Evolutionary conservation across 2,797 vertebrate species (phyloP).

Genomic region (Eleutherodactylus coqui): DNA sequence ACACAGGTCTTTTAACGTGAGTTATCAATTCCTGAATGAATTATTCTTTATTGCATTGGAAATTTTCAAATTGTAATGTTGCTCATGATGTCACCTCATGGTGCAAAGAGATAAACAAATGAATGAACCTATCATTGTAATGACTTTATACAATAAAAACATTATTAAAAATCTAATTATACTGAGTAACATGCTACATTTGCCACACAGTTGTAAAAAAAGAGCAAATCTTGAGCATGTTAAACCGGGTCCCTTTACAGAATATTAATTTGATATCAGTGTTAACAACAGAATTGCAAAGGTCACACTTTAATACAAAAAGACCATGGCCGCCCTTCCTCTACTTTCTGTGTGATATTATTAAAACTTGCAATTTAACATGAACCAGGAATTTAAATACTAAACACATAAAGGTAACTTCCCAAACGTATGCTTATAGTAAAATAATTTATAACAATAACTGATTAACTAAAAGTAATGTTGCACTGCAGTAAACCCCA

Average conservation of each 20-base stretch:
- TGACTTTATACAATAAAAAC: slow-evolving; percentile 4
- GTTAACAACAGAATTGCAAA: slow-evolving; percentile 56
- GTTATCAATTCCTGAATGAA: neutral
- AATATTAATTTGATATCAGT: slow-evolving; percentile 61
- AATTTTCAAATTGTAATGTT: neutral
- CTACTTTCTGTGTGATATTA: slow-evolving; percentile 25
- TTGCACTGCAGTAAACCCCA: no score
- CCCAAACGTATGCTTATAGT: neutral
- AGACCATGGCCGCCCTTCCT: slow-evolving; percentile 44
- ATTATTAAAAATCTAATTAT: slow-evolving; percentile 54
- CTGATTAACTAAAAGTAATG: no score
- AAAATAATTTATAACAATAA: slow-evolving; percentile 6
- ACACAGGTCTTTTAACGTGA: neutral
- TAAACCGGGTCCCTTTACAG: slow-evolving; percentile 48
- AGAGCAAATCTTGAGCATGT: slow-evolving; percentile 43
- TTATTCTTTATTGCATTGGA: neutral
- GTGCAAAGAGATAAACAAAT: no score
- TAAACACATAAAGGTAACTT: neutral
- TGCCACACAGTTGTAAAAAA: slow-evolving; percentile 52
- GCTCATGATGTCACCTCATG: neutral
- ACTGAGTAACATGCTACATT: slow-evolving; percentile 47
- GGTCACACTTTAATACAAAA: slow-evolving; percentile 60
- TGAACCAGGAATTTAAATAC: neutral
- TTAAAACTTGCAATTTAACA: neutral
- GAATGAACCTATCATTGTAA: slow-evolving; percentile 19